These are phyloP conservation scores for Tetranychus truncatus DNA, from an alignment of 2,888 invertebrate genomes.

Conservation along the genomic window DNA sequence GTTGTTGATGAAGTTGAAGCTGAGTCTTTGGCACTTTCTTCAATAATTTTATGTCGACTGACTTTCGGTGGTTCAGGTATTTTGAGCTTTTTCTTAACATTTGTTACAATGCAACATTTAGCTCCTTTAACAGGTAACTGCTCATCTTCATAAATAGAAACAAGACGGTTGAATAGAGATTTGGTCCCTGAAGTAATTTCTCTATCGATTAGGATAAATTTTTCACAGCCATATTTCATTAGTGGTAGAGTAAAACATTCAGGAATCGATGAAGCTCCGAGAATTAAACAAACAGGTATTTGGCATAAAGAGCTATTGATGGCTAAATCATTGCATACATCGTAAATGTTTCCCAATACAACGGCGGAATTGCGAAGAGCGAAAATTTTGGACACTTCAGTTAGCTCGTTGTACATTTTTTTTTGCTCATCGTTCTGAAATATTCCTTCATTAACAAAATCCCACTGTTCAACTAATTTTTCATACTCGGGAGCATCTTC, in stretches of 20 bases:
- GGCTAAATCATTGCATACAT: not conserved
- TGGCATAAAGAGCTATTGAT: not conserved
- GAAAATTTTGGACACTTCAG: not conserved
- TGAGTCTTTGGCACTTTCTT: not conserved
- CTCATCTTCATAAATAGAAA: not conserved
- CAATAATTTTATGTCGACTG: not conserved
- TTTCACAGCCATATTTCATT: not conserved
- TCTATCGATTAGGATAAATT: not conserved
- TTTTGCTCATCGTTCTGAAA: not conserved
- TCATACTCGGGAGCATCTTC: not conserved
- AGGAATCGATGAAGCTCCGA: not conserved
- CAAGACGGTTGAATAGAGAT: not conserved
- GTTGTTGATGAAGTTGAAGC: not conserved
- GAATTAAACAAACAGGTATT: not conserved
- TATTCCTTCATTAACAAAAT: not conserved
- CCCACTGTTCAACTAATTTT: not conserved
- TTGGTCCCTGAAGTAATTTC: not conserved
- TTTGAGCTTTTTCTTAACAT: not conserved
- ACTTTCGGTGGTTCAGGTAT: not conserved
- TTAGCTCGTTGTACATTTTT: not conserved
- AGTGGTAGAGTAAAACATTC: not conserved
- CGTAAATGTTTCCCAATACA: not conserved
- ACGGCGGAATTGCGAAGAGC: not conserved
- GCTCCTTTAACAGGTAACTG: not conserved
- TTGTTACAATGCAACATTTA: not conserved